Evolutionary conservation across 2,113 vertebrate genomes (phyloP), one percentile per base, ranked within the genome.

Genomic region (Anolis sagrei): DNA sequence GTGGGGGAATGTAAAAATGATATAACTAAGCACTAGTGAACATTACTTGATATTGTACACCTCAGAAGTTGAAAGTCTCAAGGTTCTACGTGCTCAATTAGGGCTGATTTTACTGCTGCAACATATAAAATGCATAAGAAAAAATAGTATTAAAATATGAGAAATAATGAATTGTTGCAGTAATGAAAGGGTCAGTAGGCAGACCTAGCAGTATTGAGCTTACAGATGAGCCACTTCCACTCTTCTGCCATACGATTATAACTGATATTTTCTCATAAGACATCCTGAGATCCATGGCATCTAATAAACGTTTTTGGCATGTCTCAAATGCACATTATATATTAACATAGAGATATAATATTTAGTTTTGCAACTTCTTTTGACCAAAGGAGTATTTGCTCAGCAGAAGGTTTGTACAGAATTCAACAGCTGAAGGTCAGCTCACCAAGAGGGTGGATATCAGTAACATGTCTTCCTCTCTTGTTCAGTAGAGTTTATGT

Each of bases 61-160:
- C 49, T 27, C 23, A 61, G 21, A 66, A 44, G 4, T 4, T 68
- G 73, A 49, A n/a, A 76, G 48, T 32, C 54, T 13, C 29, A 1
- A 23, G 27, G 66, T 34, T 29, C 8, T 13, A 66, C 34, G 9
- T 0, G 34, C 82, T 36, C 39, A 85, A 78, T 72, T 72, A 48
- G 84, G 86, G 58, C 19, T 61, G 66, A 39, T 44, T 75, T 87
- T 54, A 32, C 78, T 86, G 11, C 82, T 81, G 78, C 27, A 84
- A 77, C 25, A 68, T 29, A 68, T 68, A 29, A n/a, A 66, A 25
- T 66, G 25, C 64, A 27, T 66, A 66, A 9, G 4, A 7, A 27
- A 85, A 79, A 27, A 61, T 62, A 68, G 54, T 1, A 2, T 58
- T 11, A 58, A 3, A n/a, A 7, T 68, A 44, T 73, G 21, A 82